Percentiles rank a stretch among this genome's conserved stretches.
Evolutionary conservation across 2,797 vertebrate species (phyloP).

Genomic region (Enteromius thamalakanensis): DNA sequence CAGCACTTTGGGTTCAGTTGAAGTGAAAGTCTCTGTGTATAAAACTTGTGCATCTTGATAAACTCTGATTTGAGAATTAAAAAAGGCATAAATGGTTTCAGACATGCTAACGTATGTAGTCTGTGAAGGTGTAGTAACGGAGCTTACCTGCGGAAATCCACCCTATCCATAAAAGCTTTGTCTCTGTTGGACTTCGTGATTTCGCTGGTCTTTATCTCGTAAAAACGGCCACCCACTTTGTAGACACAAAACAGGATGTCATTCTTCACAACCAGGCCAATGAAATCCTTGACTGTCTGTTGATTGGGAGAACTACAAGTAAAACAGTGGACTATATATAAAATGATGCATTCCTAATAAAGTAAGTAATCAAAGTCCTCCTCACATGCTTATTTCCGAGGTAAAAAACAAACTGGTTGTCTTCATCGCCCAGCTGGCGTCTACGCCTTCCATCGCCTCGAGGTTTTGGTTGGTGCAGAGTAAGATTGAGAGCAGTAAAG

Average conservation of each 20-base stretch:
- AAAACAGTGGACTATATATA: not conserved
- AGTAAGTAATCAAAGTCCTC: not conserved
- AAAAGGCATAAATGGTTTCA: not conserved
- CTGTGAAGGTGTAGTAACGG: not conserved
- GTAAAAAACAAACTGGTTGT: conserved; percentile 84
- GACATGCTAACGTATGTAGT: not conserved
- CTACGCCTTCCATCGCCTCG: conserved; percentile 9
- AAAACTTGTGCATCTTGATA: conserved; percentile 73
- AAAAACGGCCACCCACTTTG: conserved; percentile 66
- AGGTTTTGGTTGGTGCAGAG: conserved; percentile 77
- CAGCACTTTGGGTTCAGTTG: conserved; percentile 34
- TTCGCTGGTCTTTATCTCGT: conserved; percentile 63
- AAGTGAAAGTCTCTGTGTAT: conserved; percentile 61
- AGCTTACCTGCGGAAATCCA: conserved; percentile 69
- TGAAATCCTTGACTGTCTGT: conserved; percentile 67
- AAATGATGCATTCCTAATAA: not conserved
- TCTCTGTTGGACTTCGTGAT: conserved; percentile 55
- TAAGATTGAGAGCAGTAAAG: conserved; percentile 85
- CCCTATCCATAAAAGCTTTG: conserved; percentile 62
- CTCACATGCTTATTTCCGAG: conserved; percentile 86
- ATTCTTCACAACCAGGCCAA: conserved; percentile 68
- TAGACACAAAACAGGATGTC: conserved; percentile 68
- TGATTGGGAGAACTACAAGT: not conserved
- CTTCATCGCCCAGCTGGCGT: conserved; percentile 54
- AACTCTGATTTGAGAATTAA: conserved; percentile 61